A percentile compares a stretch with the other conserved stretches of the same genome.
Evolutionary conservation across 2,113 vertebrate genomes (phyloP).

Genomic region (Chitala chitala): DNA sequence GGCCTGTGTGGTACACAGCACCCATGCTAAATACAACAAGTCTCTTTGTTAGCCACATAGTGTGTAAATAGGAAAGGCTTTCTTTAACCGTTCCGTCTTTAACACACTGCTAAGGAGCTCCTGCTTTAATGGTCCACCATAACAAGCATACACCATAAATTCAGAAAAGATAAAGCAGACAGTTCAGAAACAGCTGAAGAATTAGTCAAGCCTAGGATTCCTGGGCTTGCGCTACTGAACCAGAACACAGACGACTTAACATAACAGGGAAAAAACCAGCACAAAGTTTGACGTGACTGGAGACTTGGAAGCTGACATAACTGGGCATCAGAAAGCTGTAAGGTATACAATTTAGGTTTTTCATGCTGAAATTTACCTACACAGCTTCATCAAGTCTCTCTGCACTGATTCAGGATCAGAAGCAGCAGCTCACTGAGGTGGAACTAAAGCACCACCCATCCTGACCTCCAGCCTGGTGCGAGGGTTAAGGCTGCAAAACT

Average conservation of each 20-base stretch:
- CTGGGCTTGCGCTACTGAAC: not conserved
- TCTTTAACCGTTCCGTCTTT: too few species aligned
- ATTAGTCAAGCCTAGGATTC: not conserved
- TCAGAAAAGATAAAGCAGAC: not conserved
- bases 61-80: too few species aligned
- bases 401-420: not conserved
- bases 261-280: too few species aligned
- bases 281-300: too few species aligned
- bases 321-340: not conserved
- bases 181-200: not conserved
- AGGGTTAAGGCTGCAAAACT: not conserved
- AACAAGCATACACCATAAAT: not conserved
- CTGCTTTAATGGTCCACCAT: not conserved
- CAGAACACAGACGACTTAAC: not conserved
- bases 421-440: not conserved
- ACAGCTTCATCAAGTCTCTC: not conserved
- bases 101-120: too few species aligned
- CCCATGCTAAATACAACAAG: too few species aligned
- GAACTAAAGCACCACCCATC: not conserved
- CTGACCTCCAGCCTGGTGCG: not conserved
- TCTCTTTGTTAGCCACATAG: too few species aligned
- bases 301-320: too few species aligned
- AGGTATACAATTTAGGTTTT: not conserved
- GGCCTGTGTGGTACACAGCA: too few species aligned
- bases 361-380: not conserved